These are phyloP conservation scores for Ctenoplectra terminalis DNA, from an alignment of 1,140 invertebrate species.

Conservation along the genomic window DNA sequence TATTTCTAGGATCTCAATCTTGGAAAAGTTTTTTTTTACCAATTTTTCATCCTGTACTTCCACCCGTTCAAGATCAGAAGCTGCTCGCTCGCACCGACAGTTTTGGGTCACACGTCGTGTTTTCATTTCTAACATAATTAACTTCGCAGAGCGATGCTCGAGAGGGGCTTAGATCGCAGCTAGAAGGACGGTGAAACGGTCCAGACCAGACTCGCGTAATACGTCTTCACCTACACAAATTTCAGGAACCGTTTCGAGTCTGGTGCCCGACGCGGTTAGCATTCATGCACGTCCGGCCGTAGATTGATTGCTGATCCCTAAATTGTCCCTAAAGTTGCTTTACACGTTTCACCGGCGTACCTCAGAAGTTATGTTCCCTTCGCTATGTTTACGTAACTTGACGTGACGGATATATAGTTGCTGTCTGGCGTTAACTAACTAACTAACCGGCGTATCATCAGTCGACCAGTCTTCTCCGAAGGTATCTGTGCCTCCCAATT, in stretches of 20 bases:
- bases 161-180: neutral
- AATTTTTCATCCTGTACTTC: neutral
- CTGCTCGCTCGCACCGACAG: neutral
- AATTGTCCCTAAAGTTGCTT: slow-evolving; percentile 63
- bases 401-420: slow-evolving; percentile 58
- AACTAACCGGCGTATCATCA: slow-evolving; percentile 60
- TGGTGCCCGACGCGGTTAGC: slow-evolving; percentile 9
- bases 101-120: neutral
- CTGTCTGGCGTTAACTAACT: slow-evolving; percentile 61
- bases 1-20: too few relatives aligned
- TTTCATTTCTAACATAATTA: neutral
- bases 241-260: slow-evolving; percentile 27
- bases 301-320: slow-evolving; percentile 67
- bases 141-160: neutral
- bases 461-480: slow-evolving; percentile 47
- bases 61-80: too few relatives aligned
- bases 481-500: slow-evolving; percentile 70
- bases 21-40: neutral
- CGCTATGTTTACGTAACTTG: slow-evolving; percentile 58
- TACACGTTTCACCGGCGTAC: slow-evolving; percentile 43
- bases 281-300: slow-evolving; percentile 54
- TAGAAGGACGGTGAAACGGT: neutral
- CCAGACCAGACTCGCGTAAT: neutral
- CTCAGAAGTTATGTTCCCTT: slow-evolving; percentile 59
- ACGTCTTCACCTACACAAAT: slow-evolving; percentile 27